Evolutionary conservation across 2,797 vertebrate species (phyloP), one percentile per base, ranked within the genome.

Genomic region (Simalia tracyae): DNA sequence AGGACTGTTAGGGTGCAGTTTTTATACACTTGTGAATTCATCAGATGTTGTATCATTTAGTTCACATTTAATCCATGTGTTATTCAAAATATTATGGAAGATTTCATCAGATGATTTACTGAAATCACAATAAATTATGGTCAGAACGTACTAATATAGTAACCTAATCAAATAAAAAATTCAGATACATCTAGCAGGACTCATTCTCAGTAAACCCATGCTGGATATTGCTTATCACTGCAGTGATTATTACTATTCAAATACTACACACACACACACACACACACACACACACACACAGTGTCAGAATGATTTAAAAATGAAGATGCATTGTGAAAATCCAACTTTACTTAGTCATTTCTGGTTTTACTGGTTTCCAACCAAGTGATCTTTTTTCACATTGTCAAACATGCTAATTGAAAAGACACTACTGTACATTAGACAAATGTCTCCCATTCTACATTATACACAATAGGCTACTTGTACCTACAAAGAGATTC

Each of bases 351-450:
- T 72, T 92, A 26, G 4, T 87, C 61, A 76, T 19, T 81, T 93
- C 72, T 88, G 46, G 31, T 60, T 76, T 85, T 57, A 28, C 17
- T 86, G 92, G 87, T 56, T 89, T 91, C 90, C 87, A 50, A 22
- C 57, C 36, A 50, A 57, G 17, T 6, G 2, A 86, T 59, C 50
- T 94, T 46, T 86, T 91, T 64, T 90, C 57, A 86, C 31, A 54
- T 22, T 63, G 46, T 26, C 24, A 36, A 42, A 81, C 24, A 42
- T 88, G 17, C 89, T 89, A 19, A 36, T 42, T 46, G 64, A 50
- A 66, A 31, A 91, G 76, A 19, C 59, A 24, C 50, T 54, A 54
- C 54, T 22, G 46, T 84, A 26, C 60, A 10, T 42, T 36, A 90
- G 64, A 84, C 50, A 64, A 91, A 26, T 86, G 54, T 84, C 76